Base-by-base conservation (phyloP, 2,888 invertebrate species). In the Alloscopus bannaensis region DNA sequence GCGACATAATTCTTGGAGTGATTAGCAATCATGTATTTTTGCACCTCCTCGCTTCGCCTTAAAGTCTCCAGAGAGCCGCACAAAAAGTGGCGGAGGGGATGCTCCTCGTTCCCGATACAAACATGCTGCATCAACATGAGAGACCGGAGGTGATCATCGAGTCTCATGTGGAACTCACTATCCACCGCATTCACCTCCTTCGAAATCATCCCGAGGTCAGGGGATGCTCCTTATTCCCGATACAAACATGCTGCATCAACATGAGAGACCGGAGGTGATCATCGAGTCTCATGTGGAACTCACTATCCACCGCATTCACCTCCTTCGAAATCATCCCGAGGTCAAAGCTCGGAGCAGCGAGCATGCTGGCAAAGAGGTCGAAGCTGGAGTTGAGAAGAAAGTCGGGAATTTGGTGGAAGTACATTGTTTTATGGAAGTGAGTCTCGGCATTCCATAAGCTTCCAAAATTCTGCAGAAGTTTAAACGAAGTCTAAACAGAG, bases 271-370 rank as follows among this genome's bases (percentile, higher is more conserved):
- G 28, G 8, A 28, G 20, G n/a, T 28, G 42, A n/a, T 6, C 8
- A 22, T 28, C 45, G 2, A 28, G 0, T 20, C 31, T 31, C 3
- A 78, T 11, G 22, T 29, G 26, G 29, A 71, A 78, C 28, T 79
- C 77, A 36, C 66, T 71, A 50, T 78, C 78, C 4, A 78, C 59
- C 2, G 57, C 52, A 8, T 71, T n/a, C 6, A 71, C 71, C 36
- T 78, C 78, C 24, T 66, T 28, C 8, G 42, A 29, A 3, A 65
- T 8, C 1, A 57, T 42, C 4, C 42, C 40, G 18, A 24, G 0
- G 3, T 29, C 0, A 11, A 78, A 57, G 11, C 24, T 2, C 1
- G 78, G 78, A 1, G 45, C 22, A 0, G 65, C 18, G 2, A 78
- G 28, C 78, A 78, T 78, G 2, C 45, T 28, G 0, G 78, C n/a